Conservation (phyloP, 37 sponge, comb jelly and placozoan species). For the Spongilla lacustris region DNA sequence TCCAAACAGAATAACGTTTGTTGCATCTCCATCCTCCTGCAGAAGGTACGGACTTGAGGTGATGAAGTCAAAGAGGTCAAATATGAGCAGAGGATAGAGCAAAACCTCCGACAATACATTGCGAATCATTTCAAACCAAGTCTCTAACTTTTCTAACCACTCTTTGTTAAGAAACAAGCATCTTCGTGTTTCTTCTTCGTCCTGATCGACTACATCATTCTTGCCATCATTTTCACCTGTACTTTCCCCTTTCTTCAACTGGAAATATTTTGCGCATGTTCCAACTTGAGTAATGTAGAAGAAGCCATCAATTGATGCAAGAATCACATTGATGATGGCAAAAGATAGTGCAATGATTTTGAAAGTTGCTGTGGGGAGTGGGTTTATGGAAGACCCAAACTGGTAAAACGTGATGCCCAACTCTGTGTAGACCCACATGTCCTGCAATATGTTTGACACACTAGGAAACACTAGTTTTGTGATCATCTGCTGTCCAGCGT, state of each 20-base stretch:
- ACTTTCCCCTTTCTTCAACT: neutral
- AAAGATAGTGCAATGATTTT: conserved; percentile 18
- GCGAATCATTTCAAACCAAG: conserved; percentile 42
- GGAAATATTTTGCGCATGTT: conserved; percentile 12
- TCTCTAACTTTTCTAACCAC: conserved; percentile 15
- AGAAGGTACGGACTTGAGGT: neutral
- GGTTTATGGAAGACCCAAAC: neutral
- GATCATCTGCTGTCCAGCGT: conserved; percentile 13
- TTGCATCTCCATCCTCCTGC: neutral
- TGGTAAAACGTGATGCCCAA: conserved; percentile 12
- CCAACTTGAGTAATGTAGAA: conserved; percentile 39
- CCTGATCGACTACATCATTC: neutral
- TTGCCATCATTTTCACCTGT: neutral
- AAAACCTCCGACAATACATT: conserved; percentile 39
- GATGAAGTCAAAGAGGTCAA: conserved; percentile 56
- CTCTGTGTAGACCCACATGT: conserved; percentile 56
- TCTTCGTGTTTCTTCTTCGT: conserved; percentile 1
- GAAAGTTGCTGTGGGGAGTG: neutral
- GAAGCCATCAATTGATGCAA: conserved; percentile 54
- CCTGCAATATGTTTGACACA: conserved; percentile 29
- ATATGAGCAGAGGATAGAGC: conserved; percentile 49
- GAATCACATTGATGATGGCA: conserved; percentile 9
- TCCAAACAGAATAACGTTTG: conserved; percentile 29
- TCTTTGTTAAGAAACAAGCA: neutral
- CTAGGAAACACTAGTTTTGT: conserved; percentile 34